These are phyloP conservation scores for Geococcyx californianus DNA, from an alignment of 2,113 vertebrate genomes.

Conservation along the genomic window DNA sequence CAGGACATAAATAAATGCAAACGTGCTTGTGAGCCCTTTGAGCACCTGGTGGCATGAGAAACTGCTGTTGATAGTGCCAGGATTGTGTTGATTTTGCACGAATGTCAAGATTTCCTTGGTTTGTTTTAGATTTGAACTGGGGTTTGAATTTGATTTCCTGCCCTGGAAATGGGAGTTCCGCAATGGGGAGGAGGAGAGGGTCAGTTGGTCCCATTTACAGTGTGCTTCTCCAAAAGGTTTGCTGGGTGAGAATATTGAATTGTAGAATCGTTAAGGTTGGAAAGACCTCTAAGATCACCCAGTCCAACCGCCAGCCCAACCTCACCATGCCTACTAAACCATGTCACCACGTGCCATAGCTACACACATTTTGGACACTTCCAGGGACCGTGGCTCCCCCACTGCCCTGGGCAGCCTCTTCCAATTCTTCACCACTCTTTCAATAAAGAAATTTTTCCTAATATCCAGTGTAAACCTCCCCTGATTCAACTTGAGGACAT, in stretches of 20 bases:
- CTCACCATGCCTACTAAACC: too few relatives aligned
- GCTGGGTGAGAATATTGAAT: neutral
- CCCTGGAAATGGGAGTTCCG: neutral
- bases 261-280: too few relatives aligned
- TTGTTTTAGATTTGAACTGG: neutral
- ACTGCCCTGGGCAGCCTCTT: too few relatives aligned
- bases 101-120: accelerated
- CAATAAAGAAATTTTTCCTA: too few relatives aligned
- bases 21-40: neutral
- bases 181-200: neutral
- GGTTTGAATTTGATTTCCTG: neutral
- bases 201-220: neutral
- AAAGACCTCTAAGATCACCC: too few relatives aligned
- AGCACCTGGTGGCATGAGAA: neutral
- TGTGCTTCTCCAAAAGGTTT: neutral
- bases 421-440: too few relatives aligned
- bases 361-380: too few relatives aligned
- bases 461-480: too few relatives aligned
- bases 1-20: neutral
- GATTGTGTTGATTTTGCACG: neutral
- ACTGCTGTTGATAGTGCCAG: neutral
- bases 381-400: too few relatives aligned
- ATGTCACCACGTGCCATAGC: too few relatives aligned
- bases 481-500: too few relatives aligned
- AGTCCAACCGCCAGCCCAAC: too few relatives aligned